Evolutionary conservation across 2,113 vertebrate species (phyloP), one percentile per base, ranked within the genome.

Genomic region (Psittacula cyanocephala): DNA sequence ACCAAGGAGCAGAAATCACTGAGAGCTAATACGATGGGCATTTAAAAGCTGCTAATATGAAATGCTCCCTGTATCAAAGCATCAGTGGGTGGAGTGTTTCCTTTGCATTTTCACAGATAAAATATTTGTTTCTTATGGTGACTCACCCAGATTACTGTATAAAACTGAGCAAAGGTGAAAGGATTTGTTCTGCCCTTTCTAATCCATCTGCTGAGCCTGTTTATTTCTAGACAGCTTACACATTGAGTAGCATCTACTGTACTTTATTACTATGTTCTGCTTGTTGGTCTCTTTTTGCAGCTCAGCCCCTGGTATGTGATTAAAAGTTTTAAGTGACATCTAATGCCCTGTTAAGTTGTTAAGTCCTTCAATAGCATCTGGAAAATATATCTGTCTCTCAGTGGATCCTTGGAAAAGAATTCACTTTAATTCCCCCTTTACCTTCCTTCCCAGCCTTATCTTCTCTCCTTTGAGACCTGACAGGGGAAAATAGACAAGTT

Each of bases 311-410:
- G 53, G 37, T 59, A 95, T 31, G 62, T 60, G 50, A 81, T 86
- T 84, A 83, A 81, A 96, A 88, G 74, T 69, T 94, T 94, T 88
- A 93, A 97, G 74, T 91, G 89, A 87, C 19, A 91, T 20, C 31
- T 85, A 90, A 87, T 79, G 52, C 79, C 89, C 70, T 94, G 43
- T 65, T 96, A 97, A 96, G 67, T 72, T 88, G 55, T 10, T 95
- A 96, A 93, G 10, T 75, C 53, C 77, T 93, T 27, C 50, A 93
- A 55, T 43, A 86, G 71, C 72, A 95, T 88, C 85, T 89, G 84
- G 87, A 95, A 81, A 81, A 79, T 9, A 81, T 90, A 96, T 90
- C 62, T 88, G 77, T 55, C 64, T 83, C 90, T 97, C 70, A 77
- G 79, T 93, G 41, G 43, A 78, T 88, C 76, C 60, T 78, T 88